Conservation (phyloP, 1,140 invertebrate genomes). For the Microplitis demolitor region DNA sequence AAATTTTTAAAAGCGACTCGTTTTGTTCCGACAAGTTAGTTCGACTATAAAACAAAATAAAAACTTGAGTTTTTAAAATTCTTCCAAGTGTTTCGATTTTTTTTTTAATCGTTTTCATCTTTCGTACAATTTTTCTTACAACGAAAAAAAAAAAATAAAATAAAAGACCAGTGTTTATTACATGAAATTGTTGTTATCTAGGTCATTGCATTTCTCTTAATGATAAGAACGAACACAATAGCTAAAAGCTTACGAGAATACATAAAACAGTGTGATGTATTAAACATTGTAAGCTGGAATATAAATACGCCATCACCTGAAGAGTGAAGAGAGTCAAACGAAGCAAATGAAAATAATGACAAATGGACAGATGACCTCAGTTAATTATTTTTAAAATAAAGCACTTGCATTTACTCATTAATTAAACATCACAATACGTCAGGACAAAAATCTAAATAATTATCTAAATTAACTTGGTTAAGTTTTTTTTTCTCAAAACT, state of each 20-base stretch:
- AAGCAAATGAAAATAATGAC: not conserved
- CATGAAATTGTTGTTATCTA: not conserved
- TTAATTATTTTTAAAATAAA: too few species aligned
- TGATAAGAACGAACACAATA: not conserved
- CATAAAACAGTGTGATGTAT: not conserved
- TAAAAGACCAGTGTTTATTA: not conserved
- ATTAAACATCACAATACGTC: too few species aligned
- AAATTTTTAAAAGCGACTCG: too few species aligned
- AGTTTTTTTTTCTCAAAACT: too few species aligned
- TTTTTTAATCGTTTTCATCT: not conserved
- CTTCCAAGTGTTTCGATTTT: not conserved
- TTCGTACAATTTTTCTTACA: not conserved
- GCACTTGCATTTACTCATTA: too few species aligned
- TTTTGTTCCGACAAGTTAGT: too few species aligned
- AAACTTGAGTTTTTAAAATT: too few species aligned
- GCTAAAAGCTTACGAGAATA: not conserved
- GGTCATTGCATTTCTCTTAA: not conserved
- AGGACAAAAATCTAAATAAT: too few species aligned
- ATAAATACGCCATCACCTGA: not conserved
- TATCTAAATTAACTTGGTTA: too few species aligned
- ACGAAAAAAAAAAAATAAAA: not conserved
- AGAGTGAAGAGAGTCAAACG: not conserved
- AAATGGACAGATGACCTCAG: too few species aligned
- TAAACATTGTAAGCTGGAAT: not conserved
- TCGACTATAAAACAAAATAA: too few species aligned